Evolutionary conservation across 37 sponge, comb jelly and placozoan genomes (phyloP).

Genomic region (Petrosia ficiformis): DNA sequence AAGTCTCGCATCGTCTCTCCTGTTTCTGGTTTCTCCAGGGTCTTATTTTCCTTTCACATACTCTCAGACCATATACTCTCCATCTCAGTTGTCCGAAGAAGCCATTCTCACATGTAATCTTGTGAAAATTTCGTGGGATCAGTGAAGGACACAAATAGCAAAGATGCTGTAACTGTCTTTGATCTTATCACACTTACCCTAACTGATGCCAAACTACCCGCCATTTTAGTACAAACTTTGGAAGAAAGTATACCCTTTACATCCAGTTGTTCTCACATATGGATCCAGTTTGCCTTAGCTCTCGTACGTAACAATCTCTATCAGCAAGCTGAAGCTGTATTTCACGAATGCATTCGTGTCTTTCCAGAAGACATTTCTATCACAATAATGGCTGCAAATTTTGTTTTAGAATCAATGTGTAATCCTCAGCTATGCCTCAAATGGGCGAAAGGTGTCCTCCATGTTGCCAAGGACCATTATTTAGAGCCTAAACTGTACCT

Average conservation of each 20-base stretch:
- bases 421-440: slow-evolving; percentile 37
- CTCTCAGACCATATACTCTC: slow-evolving; percentile 15
- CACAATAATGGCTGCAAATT: slow-evolving; percentile 32
- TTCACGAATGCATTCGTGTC: slow-evolving; percentile 42
- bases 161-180: slow-evolving; percentile 12
- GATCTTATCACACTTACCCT: slow-evolving; percentile 32
- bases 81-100: slow-evolving; percentile 34
- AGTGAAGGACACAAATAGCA: slow-evolving; percentile 17
- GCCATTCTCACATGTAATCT: slow-evolving; percentile 22
- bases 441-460: slow-evolving; percentile 21
- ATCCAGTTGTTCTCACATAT: slow-evolving; percentile 27
- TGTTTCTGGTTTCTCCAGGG: slow-evolving; percentile 29
- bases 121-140: slow-evolving; percentile 32
- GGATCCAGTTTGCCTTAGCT: slow-evolving; percentile 62
- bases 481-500: slow-evolving; percentile 35
- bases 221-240: slow-evolving; percentile 27
- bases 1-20: slow-evolving; percentile 36
- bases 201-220: slow-evolving; percentile 13
- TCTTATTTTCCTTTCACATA: slow-evolving; percentile 8
- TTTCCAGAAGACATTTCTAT: slow-evolving; percentile 41
- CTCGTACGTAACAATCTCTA: slow-evolving; percentile 22
- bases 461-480: slow-evolving; percentile 16
- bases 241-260: slow-evolving; percentile 45
- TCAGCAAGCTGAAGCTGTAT: slow-evolving; percentile 50
- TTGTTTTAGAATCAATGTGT: slow-evolving; percentile 31